Base-by-base conservation (phyloP, 2,797 vertebrate species). In the Spatula versicolor region DNA sequence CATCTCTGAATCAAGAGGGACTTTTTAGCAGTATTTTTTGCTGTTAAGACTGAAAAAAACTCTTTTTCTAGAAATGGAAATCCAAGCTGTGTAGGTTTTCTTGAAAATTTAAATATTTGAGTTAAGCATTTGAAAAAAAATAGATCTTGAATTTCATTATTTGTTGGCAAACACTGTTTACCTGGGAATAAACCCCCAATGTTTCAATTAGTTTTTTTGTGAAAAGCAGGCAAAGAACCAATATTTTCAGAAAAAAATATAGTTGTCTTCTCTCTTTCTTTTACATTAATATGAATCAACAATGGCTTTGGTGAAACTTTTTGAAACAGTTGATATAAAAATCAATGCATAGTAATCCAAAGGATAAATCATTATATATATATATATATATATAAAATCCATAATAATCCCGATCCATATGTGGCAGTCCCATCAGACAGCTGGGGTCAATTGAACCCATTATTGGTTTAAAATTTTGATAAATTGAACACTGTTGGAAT, bases 171-270 rank as follows among this genome's bases (percentile, higher is more conserved):
- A 5, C 3, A 28, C 9, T 39, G 4, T 71, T 79, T 93, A 58
- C 2, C 3, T 48, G 62, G 39, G 28, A 64, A 64, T 31, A 35
- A 50, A 6, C 1, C 1, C 25, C 6, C 6, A 17, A 0, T 18
- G 4, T 74, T 75, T 54, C 18, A 68, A 20, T 60, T 55, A 12
- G 37, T 25, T 48, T 50, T 48, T 69, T 66, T 68, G 21, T 56
- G 66, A 81, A 64, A 77, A 68, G 20, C 13, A 37, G 22, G 39
- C 25, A 54, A 83, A 74, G 64, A 77, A 23, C 14, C 41, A 8
- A 6, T 4, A 39, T 3, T 58, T 19, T 83, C n/a, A 71, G 64
- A 43, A 88, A 93, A 86, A 46, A 55, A 1, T 26, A 0, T 60
- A 58, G 30, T 69, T 39, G 13, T 30, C 25, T 75, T 83, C 6